A percentile compares a stretch with the other conserved stretches of the same genome.
phyloP scores from a whole-genome alignment of 2,888 invertebrate genomes.

The Acrobasis suavella region DNA sequence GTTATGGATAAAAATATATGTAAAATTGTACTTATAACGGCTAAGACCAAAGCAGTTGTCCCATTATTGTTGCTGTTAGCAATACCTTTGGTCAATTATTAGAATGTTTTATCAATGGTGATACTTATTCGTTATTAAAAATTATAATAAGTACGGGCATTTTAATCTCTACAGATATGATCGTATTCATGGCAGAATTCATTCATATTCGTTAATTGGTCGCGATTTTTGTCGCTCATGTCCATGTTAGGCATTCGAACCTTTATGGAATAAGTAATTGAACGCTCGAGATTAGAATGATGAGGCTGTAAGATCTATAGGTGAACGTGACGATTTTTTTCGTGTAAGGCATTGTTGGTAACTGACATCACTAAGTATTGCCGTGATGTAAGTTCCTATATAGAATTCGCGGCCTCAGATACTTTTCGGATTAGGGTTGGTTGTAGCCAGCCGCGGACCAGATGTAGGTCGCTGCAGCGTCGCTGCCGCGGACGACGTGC shows the following conservation, averaged over 20 bases:
- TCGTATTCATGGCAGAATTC: conserved; percentile 30
- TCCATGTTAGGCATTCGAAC: conserved; percentile 25
- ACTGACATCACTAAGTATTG: not conserved
- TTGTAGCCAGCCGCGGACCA: conserved; percentile 3
- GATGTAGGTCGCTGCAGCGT: not conserved
- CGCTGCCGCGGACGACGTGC: not conserved
- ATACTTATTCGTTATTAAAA: conserved; percentile 66
- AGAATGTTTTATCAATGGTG: conserved; percentile 70
- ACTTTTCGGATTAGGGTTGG: not conserved
- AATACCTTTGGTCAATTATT: conserved; percentile 82
- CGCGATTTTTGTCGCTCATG: conserved; percentile 26
- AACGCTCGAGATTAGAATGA: conserved; percentile 11
- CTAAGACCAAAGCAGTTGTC: conserved; percentile 75
- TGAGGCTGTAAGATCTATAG: not conserved
- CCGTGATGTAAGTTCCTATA: not conserved
- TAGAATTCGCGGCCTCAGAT: not conserved
- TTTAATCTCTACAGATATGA: conserved; percentile 55
- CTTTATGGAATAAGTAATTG: conserved; percentile 12
- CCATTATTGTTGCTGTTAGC: conserved; percentile 72
- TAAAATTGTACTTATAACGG: conserved; percentile 70
- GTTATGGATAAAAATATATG: conserved; percentile 54
- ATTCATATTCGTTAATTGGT: conserved; percentile 26
- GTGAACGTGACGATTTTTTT: no score
- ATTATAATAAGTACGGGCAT: conserved; percentile 55
- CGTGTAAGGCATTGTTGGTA: not conserved